Evolutionary conservation across 2,797 vertebrate genomes (phyloP), one percentile per base, ranked within the genome.

Genomic region (Acanthiza pusilla): DNA sequence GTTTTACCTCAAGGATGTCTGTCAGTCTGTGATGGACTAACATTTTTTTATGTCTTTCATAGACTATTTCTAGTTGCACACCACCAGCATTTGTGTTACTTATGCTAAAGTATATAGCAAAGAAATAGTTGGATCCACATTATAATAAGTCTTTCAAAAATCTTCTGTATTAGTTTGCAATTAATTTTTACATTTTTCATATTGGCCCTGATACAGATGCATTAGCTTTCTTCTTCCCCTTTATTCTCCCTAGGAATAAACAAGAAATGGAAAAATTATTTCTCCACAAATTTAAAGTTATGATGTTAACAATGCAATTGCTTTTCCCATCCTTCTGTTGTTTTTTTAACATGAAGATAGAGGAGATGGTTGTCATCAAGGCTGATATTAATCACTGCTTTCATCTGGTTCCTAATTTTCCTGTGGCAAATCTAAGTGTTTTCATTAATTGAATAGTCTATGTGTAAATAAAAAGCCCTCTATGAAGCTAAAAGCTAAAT

Each of bases 321-420:
- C 0, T 0, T n/a, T 89, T 85, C 45, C 23, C 40, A 54, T 51
- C 67, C 17, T 78, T 45, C 23, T 61, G 29, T 30, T 4, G 1
- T 23, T 42, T 81, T 85, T 75, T 57, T 67, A 53, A 55, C 36
- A 51, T 6, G 51, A 40, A 72, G 11, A 32, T 40, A 72, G 16
- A 40, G 6, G 68, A 53, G 13, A 48, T 42, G 21, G 6, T 27
- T 77, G 13, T 68, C 18, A 34, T 88, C 26, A 75, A 63, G 47
- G 26, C 9, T 72, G 25, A 4, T 38, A 55, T 81, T 51, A 65
- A 17, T 75, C 25, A 70, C 14, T 63, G 4, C 26, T 84, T 94
- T 50, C 25, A 81, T 87, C 68, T 57, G 4, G 1, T 61, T 93
- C 18, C 32, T 50, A 68, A 72, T 29, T 65, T 11, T 76, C 38